These are phyloP conservation scores for Spheniscus humboldti DNA, from an alignment of 2,797 vertebrate species.

Conservation along the genomic window DNA sequence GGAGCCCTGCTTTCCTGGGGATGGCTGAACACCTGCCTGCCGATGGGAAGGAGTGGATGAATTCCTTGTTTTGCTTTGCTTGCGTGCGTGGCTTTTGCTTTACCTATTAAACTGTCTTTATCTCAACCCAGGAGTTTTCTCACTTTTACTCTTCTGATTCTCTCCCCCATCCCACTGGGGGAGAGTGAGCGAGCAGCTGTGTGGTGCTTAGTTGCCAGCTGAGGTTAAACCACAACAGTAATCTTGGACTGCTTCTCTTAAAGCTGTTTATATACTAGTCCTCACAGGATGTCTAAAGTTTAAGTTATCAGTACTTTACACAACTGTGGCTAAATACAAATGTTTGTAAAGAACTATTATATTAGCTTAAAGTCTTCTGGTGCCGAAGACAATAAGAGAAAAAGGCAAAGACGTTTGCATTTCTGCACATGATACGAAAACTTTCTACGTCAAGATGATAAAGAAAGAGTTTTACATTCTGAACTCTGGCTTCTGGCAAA, in stretches of 20 bases:
- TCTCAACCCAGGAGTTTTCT: too few relatives aligned
- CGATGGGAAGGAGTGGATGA: too few relatives aligned
- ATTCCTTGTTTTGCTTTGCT: too few relatives aligned
- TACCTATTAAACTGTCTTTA: too few relatives aligned
- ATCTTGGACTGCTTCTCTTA: neutral
- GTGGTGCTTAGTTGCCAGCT: too few relatives aligned
- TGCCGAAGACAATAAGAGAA: neutral
- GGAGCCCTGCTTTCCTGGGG: too few relatives aligned
- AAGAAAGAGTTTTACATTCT: neutral
- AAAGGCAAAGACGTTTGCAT: neutral
- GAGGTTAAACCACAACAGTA: too few relatives aligned
- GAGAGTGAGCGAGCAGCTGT: too few relatives aligned
- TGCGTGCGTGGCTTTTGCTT: too few relatives aligned
- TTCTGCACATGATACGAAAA: neutral
- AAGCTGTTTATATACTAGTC: neutral
- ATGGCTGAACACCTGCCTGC: too few relatives aligned
- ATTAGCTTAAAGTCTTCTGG: neutral
- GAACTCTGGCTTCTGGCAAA: neutral
- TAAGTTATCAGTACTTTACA: neutral
- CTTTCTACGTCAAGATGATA: neutral
- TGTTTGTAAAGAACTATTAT: neutral
- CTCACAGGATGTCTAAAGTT: neutral
- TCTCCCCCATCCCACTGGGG: too few relatives aligned
- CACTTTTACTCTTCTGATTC: too few relatives aligned
- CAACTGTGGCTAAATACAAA: neutral